Percentiles rank a stretch among this genome's conserved stretches.
Conservation (phyloP, 2,113 vertebrate genomes). For the Ailuropoda melanoleuca region DNA sequence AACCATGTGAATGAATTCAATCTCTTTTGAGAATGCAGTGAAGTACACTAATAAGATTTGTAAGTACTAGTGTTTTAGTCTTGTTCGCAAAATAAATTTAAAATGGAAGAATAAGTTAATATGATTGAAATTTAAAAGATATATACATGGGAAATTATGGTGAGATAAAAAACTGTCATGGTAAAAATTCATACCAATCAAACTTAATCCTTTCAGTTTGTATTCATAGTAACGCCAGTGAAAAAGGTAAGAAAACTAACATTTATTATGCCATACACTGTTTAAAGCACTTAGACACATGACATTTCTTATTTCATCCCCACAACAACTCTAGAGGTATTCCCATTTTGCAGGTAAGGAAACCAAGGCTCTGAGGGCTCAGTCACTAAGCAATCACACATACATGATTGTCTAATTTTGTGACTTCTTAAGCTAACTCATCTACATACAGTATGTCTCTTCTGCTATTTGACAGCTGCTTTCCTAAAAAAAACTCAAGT, state of each 20-base stretch:
- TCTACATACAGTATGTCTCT: not conserved
- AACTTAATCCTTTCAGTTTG: not conserved
- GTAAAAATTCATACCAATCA: not conserved
- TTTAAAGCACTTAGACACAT: not conserved
- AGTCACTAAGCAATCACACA: conserved; percentile 6
- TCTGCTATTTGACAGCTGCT: not conserved
- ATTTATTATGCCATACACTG: not conserved
- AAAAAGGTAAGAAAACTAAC: not conserved
- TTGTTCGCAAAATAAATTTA: conserved; percentile 17
- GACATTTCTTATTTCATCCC: not conserved
- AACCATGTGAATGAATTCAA: not conserved
- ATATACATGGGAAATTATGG: not conserved
- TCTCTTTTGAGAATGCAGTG: not conserved
- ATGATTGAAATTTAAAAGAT: not conserved
- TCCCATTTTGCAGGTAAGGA: not conserved
- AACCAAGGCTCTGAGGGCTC: not conserved
- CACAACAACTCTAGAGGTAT: not conserved
- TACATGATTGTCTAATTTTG: not conserved
- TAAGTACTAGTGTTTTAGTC: not conserved
- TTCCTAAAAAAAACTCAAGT: conserved; percentile 28
- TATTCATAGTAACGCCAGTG: not conserved
- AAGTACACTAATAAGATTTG: not conserved
- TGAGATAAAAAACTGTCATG: not conserved
- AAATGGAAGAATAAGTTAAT: not conserved
- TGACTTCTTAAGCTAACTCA: not conserved